Percentiles rank a stretch among this genome's conserved stretches.
These are phyloP conservation scores for Microchrysa polita DNA, from an alignment of 2,888 invertebrate species.

Conservation along the genomic window DNA sequence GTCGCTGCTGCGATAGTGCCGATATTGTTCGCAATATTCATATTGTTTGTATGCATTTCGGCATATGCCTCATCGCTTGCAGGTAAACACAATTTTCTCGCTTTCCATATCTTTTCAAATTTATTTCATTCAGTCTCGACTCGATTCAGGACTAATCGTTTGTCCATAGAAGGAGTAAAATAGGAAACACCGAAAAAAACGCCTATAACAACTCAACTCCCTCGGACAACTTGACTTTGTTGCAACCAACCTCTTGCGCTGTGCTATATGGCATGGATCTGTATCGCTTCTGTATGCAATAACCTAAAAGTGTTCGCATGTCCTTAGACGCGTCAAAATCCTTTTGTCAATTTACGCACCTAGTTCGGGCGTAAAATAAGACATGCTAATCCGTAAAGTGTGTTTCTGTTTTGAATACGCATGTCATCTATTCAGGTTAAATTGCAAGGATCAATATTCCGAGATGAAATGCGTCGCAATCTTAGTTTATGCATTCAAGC, in stretches of 20 bases:
- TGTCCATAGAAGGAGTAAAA: conserved; percentile 57
- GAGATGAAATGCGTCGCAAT: conserved; percentile 37
- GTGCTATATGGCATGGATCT: conserved; percentile 1
- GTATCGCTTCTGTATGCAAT: conserved; percentile 9
- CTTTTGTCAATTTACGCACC: not conserved
- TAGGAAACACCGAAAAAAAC: conserved; percentile 37
- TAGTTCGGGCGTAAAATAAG: conserved; percentile 1
- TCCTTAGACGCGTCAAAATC: conserved; percentile 18
- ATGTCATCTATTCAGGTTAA: conserved; percentile 30
- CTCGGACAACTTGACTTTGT: conserved; percentile 36
- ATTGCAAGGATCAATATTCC: conserved; percentile 32
- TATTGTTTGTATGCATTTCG: conserved; percentile 43
- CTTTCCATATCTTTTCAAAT: conserved; percentile 61
- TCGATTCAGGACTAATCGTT: too few species aligned
- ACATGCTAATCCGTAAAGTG: conserved; percentile 42
- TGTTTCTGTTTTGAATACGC: conserved; percentile 33
- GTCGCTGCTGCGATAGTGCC: too few species aligned
- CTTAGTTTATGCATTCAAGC: not conserved
- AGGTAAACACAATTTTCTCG: conserved; percentile 63
- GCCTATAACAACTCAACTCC: conserved; percentile 13
- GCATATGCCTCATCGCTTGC: conserved; percentile 53
- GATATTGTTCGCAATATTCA: conserved; percentile 36
- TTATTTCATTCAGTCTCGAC: conserved; percentile 56
- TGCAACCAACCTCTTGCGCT: conserved; percentile 7
- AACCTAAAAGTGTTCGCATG: not conserved